Evolutionary conservation across 2,113 vertebrate species (phyloP).

Genomic region (Columbina picui): DNA sequence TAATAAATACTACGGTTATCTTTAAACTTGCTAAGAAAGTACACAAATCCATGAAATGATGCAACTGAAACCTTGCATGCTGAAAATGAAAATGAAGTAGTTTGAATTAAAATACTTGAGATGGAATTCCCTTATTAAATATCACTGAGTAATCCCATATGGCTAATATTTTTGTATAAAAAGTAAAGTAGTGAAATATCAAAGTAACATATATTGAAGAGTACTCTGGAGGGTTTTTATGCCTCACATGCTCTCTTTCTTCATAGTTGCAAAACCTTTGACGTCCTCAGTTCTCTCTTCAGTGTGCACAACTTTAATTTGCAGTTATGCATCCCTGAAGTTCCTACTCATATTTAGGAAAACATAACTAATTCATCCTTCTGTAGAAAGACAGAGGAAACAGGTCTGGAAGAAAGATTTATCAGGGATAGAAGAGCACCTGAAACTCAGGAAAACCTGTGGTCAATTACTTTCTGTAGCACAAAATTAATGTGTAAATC

Average conservation of each 20-base stretch:
- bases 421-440: background rate
- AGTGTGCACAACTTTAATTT: background rate
- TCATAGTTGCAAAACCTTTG: background rate
- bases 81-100: background rate
- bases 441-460: background rate
- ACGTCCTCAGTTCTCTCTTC: background rate
- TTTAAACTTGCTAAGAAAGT: background rate
- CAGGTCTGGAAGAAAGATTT: background rate
- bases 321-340: rapidly evolving
- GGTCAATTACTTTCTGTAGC: background rate
- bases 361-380: background rate
- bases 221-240: background rate
- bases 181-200: background rate
- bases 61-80: background rate
- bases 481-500: background rate
- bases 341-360: background rate
- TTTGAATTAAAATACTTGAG: background rate
- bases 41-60: background rate
- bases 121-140: background rate
- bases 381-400: background rate
- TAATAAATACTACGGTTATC: background rate
- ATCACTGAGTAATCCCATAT: background rate
- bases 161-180: background rate
- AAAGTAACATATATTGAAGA: background rate
- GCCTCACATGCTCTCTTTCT: rapidly evolving